These are phyloP conservation scores for Pteria penguin DNA, from an alignment of 2,888 invertebrate species.

Conservation along the genomic window DNA sequence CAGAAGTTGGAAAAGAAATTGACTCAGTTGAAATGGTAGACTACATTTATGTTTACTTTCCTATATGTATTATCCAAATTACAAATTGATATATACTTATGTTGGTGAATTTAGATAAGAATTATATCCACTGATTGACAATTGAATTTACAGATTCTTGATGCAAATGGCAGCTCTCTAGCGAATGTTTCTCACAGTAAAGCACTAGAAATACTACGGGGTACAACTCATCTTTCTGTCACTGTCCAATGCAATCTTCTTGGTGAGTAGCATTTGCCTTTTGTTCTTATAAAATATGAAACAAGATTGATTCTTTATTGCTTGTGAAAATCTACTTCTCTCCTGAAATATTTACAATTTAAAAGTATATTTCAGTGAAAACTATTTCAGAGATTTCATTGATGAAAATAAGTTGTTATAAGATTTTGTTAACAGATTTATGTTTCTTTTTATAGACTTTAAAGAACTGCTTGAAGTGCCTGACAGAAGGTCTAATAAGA, in stretches of 20 bases:
- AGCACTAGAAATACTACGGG: constrained; percentile 94
- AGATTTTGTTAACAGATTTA: neutral
- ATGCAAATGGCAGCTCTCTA: constrained; percentile 98
- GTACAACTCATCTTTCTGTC: constrained; percentile 96
- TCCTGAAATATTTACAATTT: too few species aligned
- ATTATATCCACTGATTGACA: too few species aligned
- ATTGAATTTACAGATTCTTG: constrained; percentile 88
- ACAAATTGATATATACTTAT: too few species aligned
- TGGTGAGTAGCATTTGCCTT: constrained; percentile 81
- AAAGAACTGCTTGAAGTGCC: constrained; percentile 88
- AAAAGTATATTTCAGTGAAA: too few species aligned
- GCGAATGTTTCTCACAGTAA: constrained; percentile 94
- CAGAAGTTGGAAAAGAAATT: too few species aligned
- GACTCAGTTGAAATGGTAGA: too few species aligned
- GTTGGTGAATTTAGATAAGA: too few species aligned
- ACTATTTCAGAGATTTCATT: neutral
- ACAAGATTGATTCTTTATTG: too few species aligned
- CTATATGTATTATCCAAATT: too few species aligned
- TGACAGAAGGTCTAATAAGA: constrained; percentile 86
- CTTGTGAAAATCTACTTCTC: too few species aligned
- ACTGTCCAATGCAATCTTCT: constrained; percentile 98
- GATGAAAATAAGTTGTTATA: neutral
- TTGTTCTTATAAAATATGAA: too few species aligned
- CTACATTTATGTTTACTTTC: too few species aligned
- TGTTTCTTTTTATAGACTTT: constrained; percentile 81